Conservation (phyloP, 1,140 invertebrate genomes). For the Leptopilina boulardi region DNA sequence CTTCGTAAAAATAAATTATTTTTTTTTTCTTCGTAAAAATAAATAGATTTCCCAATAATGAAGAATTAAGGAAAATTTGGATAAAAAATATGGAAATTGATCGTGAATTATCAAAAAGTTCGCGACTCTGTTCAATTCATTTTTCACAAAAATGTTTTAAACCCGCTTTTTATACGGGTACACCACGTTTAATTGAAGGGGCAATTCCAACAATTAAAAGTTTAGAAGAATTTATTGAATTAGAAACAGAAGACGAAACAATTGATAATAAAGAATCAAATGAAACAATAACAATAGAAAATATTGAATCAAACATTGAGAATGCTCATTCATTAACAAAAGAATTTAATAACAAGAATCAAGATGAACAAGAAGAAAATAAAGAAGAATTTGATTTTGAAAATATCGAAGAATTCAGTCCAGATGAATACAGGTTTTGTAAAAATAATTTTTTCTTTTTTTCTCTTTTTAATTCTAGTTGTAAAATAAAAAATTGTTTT, state of each 20-base stretch:
- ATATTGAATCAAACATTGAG: not conserved
- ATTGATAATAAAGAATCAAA: not conserved
- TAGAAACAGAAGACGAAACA: not conserved
- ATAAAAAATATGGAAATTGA: not conserved
- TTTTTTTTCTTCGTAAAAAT: not conserved
- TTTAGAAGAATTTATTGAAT: not conserved
- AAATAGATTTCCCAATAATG: constrained; percentile 4
- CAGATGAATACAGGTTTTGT: not conserved
- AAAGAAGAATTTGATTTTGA: not conserved
- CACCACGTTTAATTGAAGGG: not conserved
- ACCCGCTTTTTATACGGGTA: not conserved
- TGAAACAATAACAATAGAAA: not conserved
- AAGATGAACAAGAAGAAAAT: no score
- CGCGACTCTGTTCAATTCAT: not conserved
- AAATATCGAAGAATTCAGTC: not conserved
- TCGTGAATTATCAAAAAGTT: not conserved
- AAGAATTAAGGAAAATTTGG: not conserved
- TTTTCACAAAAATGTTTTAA: not conserved
- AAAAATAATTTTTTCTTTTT: not conserved
- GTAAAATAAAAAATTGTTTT: no score
- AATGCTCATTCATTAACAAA: no score
- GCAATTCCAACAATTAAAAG: not conserved
- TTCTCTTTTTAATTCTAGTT: no score
- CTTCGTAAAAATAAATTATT: no score
- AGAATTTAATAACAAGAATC: no score